A percentile compares a stretch with the other conserved stretches of the same genome.
These are phyloP conservation scores for Poeciliopsis turrubarensis DNA, from an alignment of 2,113 vertebrate genomes.

Conservation along the genomic window DNA sequence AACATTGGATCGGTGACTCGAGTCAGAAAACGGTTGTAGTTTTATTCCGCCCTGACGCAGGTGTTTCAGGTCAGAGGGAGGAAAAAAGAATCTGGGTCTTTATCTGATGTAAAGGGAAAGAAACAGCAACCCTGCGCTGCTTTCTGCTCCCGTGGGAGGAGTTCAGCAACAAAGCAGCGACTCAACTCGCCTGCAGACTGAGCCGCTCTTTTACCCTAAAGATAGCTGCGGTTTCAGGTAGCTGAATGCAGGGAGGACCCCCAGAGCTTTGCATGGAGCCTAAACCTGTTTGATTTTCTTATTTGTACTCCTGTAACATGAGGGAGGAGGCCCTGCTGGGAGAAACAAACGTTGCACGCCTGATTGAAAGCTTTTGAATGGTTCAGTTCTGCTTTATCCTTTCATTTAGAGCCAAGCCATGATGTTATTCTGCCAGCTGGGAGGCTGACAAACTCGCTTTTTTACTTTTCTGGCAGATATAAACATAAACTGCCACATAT, in stretches of 20 bases:
- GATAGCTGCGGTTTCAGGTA: constrained; percentile 56
- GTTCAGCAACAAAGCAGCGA: constrained; percentile 58
- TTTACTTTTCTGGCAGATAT: not conserved
- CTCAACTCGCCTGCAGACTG: constrained; percentile 54
- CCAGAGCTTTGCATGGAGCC: constrained; percentile 4
- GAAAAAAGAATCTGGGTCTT: constrained; percentile 7
- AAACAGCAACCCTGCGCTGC: constrained; percentile 61
- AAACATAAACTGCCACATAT: constrained; percentile 18
- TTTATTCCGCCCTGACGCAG: constrained; percentile 21
- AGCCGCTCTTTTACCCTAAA: constrained; percentile 59
- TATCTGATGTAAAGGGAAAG: constrained; percentile 68
- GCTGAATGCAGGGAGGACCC: constrained; percentile 36
- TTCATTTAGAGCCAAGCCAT: no score
- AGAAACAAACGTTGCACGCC: constrained; percentile 11
- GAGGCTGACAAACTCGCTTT: not conserved
- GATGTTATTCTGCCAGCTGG: not conserved
- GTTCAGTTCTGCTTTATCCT: constrained; percentile 1
- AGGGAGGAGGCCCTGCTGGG: not conserved
- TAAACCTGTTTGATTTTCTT: not conserved
- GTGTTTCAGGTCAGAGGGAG: constrained; percentile 25
- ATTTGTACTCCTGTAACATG: not conserved
- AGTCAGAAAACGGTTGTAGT: not conserved
- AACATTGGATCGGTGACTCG: not conserved
- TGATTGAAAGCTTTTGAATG: constrained; percentile 16
- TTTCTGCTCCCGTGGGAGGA: constrained; percentile 54